These are phyloP conservation scores for Furcifer pardalis DNA, from an alignment of 2,797 vertebrate species.

Conservation along the genomic window DNA sequence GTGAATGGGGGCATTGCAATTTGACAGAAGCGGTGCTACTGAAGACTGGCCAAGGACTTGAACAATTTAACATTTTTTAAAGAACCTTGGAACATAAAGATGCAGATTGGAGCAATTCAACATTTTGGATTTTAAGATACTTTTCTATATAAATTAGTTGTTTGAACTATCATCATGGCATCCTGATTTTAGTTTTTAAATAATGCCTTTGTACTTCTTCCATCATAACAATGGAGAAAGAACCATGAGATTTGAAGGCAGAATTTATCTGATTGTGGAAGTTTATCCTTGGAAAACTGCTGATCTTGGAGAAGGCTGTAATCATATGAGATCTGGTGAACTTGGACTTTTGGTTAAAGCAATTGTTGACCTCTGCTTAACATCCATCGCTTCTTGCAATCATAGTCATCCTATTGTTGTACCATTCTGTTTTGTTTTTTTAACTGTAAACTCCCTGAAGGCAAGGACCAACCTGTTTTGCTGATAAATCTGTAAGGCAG, in stretches of 20 bases:
- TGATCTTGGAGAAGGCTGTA: not conserved
- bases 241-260: not conserved
- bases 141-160: not conserved
- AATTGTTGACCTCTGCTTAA: not conserved
- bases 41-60: not conserved
- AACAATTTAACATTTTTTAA: not conserved
- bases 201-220: not conserved
- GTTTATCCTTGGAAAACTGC: not conserved
- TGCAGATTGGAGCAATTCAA: not conserved
- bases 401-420: no score
- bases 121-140: no score
- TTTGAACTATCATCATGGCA: not conserved
- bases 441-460: not conserved
- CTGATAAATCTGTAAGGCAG: not conserved
- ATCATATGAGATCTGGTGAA: not conserved
- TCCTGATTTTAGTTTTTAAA: not conserved
- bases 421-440: not conserved
- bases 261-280: not conserved
- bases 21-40: no score
- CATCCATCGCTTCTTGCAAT: not conserved
- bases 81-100: not conserved
- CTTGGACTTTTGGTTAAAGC: not conserved
- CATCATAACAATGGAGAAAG: not conserved
- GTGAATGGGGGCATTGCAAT: not conserved
- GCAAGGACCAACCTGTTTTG: not conserved